These are phyloP conservation scores for Drosophila bunnanda DNA, from an alignment of 2,888 invertebrate species.

Conservation along the genomic window DNA sequence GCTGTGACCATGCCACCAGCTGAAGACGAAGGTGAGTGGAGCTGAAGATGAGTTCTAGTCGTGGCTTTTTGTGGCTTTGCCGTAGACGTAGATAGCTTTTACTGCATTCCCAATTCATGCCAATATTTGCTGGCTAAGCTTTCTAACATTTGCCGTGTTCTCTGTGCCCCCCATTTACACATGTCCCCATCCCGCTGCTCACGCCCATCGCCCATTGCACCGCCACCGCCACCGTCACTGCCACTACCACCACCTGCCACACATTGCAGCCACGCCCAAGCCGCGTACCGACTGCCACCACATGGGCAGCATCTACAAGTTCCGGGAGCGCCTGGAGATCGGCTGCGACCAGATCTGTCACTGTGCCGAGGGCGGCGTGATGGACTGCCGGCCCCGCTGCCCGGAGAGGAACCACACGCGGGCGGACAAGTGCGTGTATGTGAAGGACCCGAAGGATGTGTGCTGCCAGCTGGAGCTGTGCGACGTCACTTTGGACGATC, in stretches of 20 bases:
- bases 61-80: conserved; percentile 34
- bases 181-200: conserved; percentile 38
- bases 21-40: conserved; percentile 63
- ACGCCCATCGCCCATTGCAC: conserved; percentile 39
- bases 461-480: conserved; percentile 95
- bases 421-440: conserved; percentile 91
- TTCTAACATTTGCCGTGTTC: conserved; percentile 60
- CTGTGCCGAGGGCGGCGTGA: conserved; percentile 90
- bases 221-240: conserved; percentile 5
- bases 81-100: conserved; percentile 52
- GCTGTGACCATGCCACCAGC: conserved; percentile 23
- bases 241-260: conserved; percentile 11
- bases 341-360: conserved; percentile 92
- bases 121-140: conserved; percentile 49
- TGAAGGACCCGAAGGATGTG: conserved; percentile 92
- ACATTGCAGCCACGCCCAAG: conserved; percentile 62
- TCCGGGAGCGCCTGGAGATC: conserved; percentile 90
- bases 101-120: conserved; percentile 26
- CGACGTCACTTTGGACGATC: conserved; percentile 92
- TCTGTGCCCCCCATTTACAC: conserved; percentile 66
- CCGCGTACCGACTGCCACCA: conserved; percentile 80
- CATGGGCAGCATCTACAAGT: conserved; percentile 88
- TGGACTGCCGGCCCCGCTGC: conserved; percentile 91
- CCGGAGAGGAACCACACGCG: conserved; percentile 86
- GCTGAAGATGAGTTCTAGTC: neutral